Evolutionary conservation across 2,888 invertebrate genomes (phyloP), one percentile per base, ranked within the genome.

Genomic region (Gastracanthus pulcherrimus): DNA sequence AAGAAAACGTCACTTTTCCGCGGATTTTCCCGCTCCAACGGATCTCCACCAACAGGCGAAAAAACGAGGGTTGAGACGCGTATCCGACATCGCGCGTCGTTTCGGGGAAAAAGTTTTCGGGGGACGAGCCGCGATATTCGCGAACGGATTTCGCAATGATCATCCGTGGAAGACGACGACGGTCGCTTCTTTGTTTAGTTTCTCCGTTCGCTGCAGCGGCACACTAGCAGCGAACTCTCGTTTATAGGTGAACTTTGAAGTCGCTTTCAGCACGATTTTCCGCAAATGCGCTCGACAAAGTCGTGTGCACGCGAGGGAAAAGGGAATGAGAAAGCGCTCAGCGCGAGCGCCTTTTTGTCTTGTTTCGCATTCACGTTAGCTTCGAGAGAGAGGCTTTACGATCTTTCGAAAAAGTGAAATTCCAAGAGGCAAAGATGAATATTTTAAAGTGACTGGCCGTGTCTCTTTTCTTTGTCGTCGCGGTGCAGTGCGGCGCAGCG

Each of bases 391-490:
- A 2, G 23, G 13, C 34, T 62, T 62, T 62, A 34, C 62, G 62
- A 62, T 36, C 34, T n/a, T 62, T 31, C n/a, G 34, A 16, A 62
- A 62, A 62, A 62, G 62, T 62, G 62, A 34, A 31, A 62, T 62
- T 62, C 31, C 16, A 31, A 55, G 55, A 55, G 26, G 55, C 26
- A 55, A 55, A 55, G 55, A 55, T 55, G 55, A 55, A 55, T 55
- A 55, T 55, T 55, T 55, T 2, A 55, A 55, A 55, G 55, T 55
- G 26, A n/a, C n/a, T 55, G 26, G 51, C 23, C 19, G 51, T 19
- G 2, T 55, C 11, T 19, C 26, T 55, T 23, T 23, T 26, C 26
- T 55, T 55, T 26, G 23, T 55, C 26, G 19, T 19, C 19, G 48
- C 3, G 48, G 6, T 16, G 45, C 45, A 3, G 45, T 45, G 16